A percentile compares a stretch with the other conserved stretches of the same genome.
Conservation (phyloP, 2,888 invertebrate species). For the Anoplius nigerrimus region DNA sequence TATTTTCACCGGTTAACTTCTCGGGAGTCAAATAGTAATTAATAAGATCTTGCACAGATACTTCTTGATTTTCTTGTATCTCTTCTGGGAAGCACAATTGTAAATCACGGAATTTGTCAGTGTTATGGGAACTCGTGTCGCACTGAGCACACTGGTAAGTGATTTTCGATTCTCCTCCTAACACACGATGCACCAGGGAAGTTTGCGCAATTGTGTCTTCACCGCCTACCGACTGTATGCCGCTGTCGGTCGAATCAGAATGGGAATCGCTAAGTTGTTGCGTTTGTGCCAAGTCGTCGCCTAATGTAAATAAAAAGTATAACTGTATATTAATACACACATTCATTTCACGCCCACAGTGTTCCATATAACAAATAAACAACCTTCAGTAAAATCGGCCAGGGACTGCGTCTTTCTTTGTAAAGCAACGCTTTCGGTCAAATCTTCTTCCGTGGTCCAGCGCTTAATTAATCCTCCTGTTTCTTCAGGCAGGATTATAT, state of each 20-base stretch:
- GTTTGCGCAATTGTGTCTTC: constrained; percentile 52
- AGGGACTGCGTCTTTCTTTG: constrained; percentile 71
- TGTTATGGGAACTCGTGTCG: constrained; percentile 82
- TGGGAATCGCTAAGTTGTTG: constrained; percentile 70
- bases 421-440: constrained; percentile 66
- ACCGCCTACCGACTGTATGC: constrained; percentile 73
- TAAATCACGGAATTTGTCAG: constrained; percentile 88
- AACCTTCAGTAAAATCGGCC: constrained; percentile 71
- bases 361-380: neutral
- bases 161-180: constrained; percentile 86
- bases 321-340: neutral
- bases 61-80: constrained; percentile 72
- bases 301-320: constrained; percentile 35
- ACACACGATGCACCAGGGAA: constrained; percentile 82
- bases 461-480: constrained; percentile 62
- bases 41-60: constrained; percentile 86
- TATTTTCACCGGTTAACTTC: constrained; percentile 86
- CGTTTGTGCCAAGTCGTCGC: constrained; percentile 66
- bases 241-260: constrained; percentile 73
- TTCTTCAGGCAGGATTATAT: constrained; percentile 37
- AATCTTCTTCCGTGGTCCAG: constrained; percentile 73
- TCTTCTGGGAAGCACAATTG: constrained; percentile 85
- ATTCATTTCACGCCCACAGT: neutral
- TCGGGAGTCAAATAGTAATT: constrained; percentile 88
- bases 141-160: constrained; percentile 86